Base-by-base conservation (phyloP, 2,888 invertebrate species). In the Tenthredo mesomela region DNA sequence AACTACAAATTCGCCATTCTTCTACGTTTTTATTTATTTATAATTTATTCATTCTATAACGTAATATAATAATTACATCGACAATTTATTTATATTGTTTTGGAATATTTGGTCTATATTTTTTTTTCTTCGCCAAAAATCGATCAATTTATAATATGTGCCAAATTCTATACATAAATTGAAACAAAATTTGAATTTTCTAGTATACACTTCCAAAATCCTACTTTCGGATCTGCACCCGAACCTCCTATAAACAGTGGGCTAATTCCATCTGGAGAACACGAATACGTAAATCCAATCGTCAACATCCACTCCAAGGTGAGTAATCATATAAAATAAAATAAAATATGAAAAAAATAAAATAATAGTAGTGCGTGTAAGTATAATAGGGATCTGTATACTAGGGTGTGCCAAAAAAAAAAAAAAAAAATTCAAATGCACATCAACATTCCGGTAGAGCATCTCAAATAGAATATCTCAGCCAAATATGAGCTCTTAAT, bases 181-280 rank as follows among this genome's bases (percentile, higher is more conserved):
- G 18, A 84, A 58, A 73, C 12, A 18, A 61, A 78, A 61, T 47
- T 84, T 80, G 82, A 67, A 83, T 33, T 40, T 88, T 87, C 21
- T 87, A 93, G 93, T 65, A 89, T 93, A 78, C 91, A 90, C 85
- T 93, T 93, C 84, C 91, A 91, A 88, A 93, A 93, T 90, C 91
- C 92, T 47, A 88, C 90, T 9, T 93, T 91, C 84, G 89, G 89
- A 18, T 86, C 85, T 43, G 86, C 86, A n/a, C 84, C 86, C 10
- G 78, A 88, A 25, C 71, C 87, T 47, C 86, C 88, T 83, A 86
- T 86, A 29, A 29, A 87, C 15, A 70, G 84, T 80, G 86, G 89
- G 15, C 83, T 89, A 40, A 85, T 93, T 43, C 86, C 89, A 54
- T 91, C 93, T 3, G 92, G 92, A 21, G 89, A 92, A 84, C 93